Conservation (phyloP, 2,888 invertebrate species). For the Ectemnius lituratus region DNA sequence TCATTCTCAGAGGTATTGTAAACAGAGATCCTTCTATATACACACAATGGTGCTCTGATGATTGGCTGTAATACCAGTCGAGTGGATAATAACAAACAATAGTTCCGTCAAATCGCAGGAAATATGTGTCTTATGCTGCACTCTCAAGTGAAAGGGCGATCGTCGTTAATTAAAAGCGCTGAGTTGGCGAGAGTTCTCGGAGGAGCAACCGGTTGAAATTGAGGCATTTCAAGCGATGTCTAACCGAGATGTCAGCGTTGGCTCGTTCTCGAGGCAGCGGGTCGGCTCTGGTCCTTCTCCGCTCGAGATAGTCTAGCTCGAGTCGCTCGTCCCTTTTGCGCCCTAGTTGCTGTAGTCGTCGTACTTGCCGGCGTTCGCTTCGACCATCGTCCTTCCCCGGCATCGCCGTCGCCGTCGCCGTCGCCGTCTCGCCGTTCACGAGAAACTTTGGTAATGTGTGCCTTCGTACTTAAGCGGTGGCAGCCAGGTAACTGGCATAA, state of each 20-base stretch:
- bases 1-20: too few species aligned
- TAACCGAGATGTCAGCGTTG: constrained; percentile 40
- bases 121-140: not conserved
- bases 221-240: constrained; percentile 56
- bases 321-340: constrained; percentile 17
- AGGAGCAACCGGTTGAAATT: constrained; percentile 58
- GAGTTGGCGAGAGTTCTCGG: constrained; percentile 11
- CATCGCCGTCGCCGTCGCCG: constrained; percentile 21
- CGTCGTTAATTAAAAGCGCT: constrained; percentile 6
- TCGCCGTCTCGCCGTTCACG: constrained; percentile 33
- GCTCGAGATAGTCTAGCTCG: not conserved
- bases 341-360: constrained; percentile 20
- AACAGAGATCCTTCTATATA: too few species aligned
- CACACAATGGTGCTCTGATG: too few species aligned
- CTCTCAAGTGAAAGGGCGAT: constrained; percentile 4
- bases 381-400: constrained; percentile 33
- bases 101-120: not conserved
- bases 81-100: too few species aligned
- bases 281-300: not conserved
- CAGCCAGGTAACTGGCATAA: constrained; percentile 64
- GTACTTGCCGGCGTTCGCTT: constrained; percentile 8
- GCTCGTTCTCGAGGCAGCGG: constrained; percentile 6
- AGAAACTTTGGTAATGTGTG: constrained; percentile 60
- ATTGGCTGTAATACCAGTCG: too few species aligned
- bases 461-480: constrained; percentile 56